A percentile compares a stretch with the other conserved stretches of the same genome.
These are phyloP conservation scores for Selenia dentaria DNA, from an alignment of 2,888 invertebrate species.

Conservation along the genomic window DNA sequence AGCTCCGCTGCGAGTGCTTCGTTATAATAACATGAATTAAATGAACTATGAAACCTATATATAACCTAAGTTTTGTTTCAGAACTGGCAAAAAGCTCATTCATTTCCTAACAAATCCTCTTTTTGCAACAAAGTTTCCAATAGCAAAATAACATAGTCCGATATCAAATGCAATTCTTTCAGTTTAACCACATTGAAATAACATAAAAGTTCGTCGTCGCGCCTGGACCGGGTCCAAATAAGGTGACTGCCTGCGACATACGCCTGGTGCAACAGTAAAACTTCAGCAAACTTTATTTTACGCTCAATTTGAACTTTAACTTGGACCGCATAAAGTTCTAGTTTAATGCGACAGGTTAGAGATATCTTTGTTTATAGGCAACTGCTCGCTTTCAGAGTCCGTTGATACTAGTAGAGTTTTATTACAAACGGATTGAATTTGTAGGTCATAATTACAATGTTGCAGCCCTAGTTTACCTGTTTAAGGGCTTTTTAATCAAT, in stretches of 20 bases:
- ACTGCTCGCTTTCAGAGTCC: conserved; percentile 64
- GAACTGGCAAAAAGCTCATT: too few relatives aligned
- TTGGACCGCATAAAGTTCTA: conserved; percentile 42
- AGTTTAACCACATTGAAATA: conserved; percentile 77
- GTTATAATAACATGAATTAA: too few relatives aligned
- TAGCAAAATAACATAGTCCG: conserved; percentile 42
- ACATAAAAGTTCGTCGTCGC: conserved; percentile 74
- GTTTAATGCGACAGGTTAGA: conserved; percentile 36
- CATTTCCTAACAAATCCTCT: too few relatives aligned
- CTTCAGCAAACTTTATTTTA: conserved; percentile 43
- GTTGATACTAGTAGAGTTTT: conserved; percentile 63
- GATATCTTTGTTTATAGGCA: conserved; percentile 47
- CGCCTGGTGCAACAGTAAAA: conserved; percentile 60
- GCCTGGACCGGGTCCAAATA: conserved; percentile 80
- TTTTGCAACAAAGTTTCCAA: conserved; percentile 20
- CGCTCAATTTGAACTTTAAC: conserved; percentile 38
- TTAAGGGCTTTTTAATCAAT: too few relatives aligned
- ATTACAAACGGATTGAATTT: conserved; percentile 71
- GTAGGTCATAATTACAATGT: conserved; percentile 49
- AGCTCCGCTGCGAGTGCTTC: too few relatives aligned
- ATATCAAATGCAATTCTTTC: conserved; percentile 59
- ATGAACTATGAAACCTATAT: too few relatives aligned
- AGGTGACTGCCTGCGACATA: conserved; percentile 78
- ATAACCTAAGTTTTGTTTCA: too few relatives aligned
- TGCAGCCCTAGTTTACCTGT: conserved; percentile 20